Evolutionary conservation across 2,113 vertebrate species (phyloP).

Genomic region (Cottus gobio): DNA sequence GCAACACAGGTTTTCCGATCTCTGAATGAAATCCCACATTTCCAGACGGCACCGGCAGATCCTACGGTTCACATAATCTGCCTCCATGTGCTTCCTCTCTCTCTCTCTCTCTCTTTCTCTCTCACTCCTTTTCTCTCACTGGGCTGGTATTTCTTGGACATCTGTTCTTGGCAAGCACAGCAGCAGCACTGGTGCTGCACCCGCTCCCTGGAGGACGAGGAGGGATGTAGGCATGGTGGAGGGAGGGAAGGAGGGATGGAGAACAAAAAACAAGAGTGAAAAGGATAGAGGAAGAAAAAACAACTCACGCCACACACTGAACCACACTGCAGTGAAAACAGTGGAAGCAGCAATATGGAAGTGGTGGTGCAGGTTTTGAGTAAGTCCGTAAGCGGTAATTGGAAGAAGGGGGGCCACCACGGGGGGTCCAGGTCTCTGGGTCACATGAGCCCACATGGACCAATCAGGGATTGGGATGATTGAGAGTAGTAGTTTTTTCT

Average conservation of each 20-base stretch:
- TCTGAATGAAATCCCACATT: conserved; percentile 72
- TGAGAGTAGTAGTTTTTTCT: conserved; percentile 54
- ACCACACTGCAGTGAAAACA: conserved; percentile 48
- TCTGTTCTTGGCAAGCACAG: conserved; percentile 82
- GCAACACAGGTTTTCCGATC: conserved; percentile 73
- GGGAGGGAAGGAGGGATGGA: conserved; percentile 35
- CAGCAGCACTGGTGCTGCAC: conserved; percentile 65
- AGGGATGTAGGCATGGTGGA: conserved; percentile 68
- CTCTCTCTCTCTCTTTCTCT: conserved; percentile 34
- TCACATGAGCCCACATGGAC: conserved; percentile 51
- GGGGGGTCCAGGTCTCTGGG: conserved; percentile 71
- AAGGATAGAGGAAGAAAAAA: conserved; percentile 34
- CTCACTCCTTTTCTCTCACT: conserved; percentile 65
- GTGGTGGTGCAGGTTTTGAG: conserved; percentile 52
- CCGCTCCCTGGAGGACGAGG: conserved; percentile 66
- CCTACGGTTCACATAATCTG: conserved; percentile 78
- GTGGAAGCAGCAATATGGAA: conserved; percentile 65
- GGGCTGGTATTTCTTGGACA: conserved; percentile 83
- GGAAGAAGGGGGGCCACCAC: conserved; percentile 63
- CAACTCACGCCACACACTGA: conserved; percentile 38
- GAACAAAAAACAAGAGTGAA: conserved; percentile 59
- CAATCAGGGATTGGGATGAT: conserved; percentile 48
- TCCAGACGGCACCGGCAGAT: conserved; percentile 76
- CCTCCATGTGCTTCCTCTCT: conserved; percentile 76
- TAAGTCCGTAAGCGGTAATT: conserved; percentile 72